Evolutionary conservation across 1,140 invertebrate species (phyloP), one percentile per base, ranked within the genome.

Genomic region (Ceratoteleas bidentatus): DNA sequence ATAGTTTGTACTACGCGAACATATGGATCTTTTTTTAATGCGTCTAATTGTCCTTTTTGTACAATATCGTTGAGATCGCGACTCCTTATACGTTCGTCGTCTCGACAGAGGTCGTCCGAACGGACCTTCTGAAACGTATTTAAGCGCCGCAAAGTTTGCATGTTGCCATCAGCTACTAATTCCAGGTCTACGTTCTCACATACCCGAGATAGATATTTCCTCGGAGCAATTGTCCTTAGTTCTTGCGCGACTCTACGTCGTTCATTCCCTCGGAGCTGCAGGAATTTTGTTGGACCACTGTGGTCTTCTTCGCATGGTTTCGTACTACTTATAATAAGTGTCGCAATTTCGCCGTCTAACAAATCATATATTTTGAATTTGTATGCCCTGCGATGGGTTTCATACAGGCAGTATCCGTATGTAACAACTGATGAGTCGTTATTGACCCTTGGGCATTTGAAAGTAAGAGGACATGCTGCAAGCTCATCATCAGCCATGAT

Each of bases 61-160:
- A 69, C 65, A 16, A 69, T 6, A 50, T 69, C 65, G n/a, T 24
- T 50, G 8, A 69, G 13, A 58, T 57, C 65, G 14, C 54, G n/a
- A 50, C 54, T 69, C n/a, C 38, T 0, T 10, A 69, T 4, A 38
- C 10, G 45, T 3, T 69, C 54, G 15, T 69, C 54, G n/a, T 58
- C 33, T 58, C 10, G 57, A 43, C 50, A 53, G 5, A 32, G 24
- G 6, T 11, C 16, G 9, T 65, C 62, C 3, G 62, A 65, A 14
- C 13, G 15, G 6, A 65, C 15, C 15, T 9, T 53, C 14, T 65
- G 62, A 43, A 24, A 65, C 10, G 40, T 56, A 2, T 33, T 32
- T 2, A 56, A 7, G 0, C 9, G 16, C 14, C 24, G 15, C 10
- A 56, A 3, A 56, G 56, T 32, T 56, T 56, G 52, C 52, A 53